These are phyloP conservation scores for Pluvialis apricaria DNA, from an alignment of 2,113 vertebrate genomes.

Conservation along the genomic window DNA sequence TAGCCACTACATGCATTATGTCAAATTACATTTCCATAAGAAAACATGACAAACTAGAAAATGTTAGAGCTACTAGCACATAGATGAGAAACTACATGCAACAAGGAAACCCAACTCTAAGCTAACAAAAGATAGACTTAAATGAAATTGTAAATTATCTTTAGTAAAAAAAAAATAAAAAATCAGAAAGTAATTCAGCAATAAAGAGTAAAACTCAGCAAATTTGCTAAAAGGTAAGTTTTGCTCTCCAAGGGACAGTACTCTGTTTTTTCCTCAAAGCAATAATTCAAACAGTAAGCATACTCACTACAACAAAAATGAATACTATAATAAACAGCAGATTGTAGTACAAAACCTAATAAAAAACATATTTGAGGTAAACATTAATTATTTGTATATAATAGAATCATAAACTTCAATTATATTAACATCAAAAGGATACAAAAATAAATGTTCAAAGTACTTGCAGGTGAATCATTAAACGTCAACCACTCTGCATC, in stretches of 20 bases:
- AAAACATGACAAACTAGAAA: neutral
- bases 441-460: neutral
- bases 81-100: neutral
- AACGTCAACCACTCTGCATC: neutral
- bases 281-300: neutral
- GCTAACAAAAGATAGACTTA: neutral
- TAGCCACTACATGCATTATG: neutral
- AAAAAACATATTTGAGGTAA: neutral
- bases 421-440: neutral
- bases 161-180: neutral
- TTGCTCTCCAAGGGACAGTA: neutral
- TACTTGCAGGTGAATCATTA: neutral
- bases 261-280: neutral
- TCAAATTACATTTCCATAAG: neutral
- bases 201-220: neutral
- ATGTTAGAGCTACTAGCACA: neutral
- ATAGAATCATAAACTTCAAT: neutral
- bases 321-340: neutral
- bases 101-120: neutral
- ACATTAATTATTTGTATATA: neutral
- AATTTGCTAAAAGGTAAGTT: neutral
- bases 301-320: neutral
- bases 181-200: neutral
- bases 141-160: neutral
- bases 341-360: neutral